Conservation (phyloP, 1,140 invertebrate genomes). For the Leptopilina boulardi region DNA sequence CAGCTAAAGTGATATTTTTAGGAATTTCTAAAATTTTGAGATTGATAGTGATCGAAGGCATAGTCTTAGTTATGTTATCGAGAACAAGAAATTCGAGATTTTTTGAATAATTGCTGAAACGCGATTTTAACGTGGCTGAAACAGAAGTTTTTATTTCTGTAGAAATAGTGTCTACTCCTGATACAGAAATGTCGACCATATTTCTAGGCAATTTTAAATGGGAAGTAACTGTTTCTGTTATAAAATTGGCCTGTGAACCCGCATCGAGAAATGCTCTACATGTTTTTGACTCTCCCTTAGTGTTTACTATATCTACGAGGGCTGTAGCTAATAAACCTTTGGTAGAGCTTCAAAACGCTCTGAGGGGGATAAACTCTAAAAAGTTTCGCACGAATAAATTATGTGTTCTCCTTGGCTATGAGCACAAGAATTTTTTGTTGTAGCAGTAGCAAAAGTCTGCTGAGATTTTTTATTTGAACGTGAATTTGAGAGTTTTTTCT, state of each 20-base stretch:
- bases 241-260: conserved; percentile 48
- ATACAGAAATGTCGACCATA: conserved; percentile 29
- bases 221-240: conserved; percentile 38
- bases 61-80: conserved; percentile 40
- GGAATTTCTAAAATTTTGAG: conserved; percentile 30
- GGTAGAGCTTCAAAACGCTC: conserved; percentile 19
- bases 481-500: not conserved
- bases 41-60: conserved; percentile 41
- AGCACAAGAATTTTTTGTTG: not conserved
- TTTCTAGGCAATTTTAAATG: conserved; percentile 33
- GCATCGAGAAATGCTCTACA: conserved; percentile 45
- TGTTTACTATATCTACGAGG: conserved; percentile 37
- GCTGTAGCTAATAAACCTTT: conserved; percentile 44
- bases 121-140: conserved; percentile 44
- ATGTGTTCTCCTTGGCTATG: conserved; percentile 31
- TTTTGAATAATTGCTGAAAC: conserved; percentile 32
- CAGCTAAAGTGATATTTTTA: conserved; percentile 47
- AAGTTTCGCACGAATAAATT: conserved; percentile 35
- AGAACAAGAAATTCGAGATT: conserved; percentile 44
- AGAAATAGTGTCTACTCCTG: conserved; percentile 37
- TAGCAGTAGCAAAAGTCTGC: not conserved
- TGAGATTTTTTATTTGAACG: not conserved
- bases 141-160: conserved; percentile 34
- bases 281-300: conserved; percentile 28
- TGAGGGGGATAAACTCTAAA: conserved; percentile 32